Evolutionary conservation across 2,888 invertebrate species (phyloP).

Genomic region (Pyralis farinalis): DNA sequence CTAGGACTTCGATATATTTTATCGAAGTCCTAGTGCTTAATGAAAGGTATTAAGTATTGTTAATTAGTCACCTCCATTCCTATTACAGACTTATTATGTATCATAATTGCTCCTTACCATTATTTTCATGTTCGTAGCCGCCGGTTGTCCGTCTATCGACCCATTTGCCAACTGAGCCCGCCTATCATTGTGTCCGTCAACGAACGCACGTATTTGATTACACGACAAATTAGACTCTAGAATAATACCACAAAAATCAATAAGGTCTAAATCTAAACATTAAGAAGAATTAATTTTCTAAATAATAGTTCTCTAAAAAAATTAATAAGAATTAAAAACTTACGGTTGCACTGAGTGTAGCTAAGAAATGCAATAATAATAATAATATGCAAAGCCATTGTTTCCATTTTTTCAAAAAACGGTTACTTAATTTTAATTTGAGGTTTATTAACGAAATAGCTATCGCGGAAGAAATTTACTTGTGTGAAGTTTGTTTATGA

Average conservation of each 20-base stretch:
- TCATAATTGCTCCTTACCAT: conserved; percentile 35
- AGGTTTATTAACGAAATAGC: conserved; percentile 1
- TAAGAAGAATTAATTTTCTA: too few species aligned
- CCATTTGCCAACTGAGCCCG: conserved; percentile 32
- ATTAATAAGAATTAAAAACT: not conserved
- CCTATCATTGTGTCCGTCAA: conserved; percentile 37
- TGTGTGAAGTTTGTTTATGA: conserved; percentile 6
- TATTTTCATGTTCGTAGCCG: conserved; percentile 37
- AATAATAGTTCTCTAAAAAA: not conserved
- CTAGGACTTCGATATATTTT: too few species aligned
- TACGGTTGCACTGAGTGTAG: conserved; percentile 5
- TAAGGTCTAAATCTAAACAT: not conserved
- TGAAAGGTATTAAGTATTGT: too few species aligned
- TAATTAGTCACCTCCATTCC: too few species aligned
- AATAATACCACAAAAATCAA: not conserved
- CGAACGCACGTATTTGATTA: conserved; percentile 31
- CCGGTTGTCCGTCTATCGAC: conserved; percentile 31
- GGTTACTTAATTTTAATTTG: not conserved
- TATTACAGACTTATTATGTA: too few species aligned
- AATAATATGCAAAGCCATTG: conserved; percentile 13
- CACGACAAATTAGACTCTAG: conserved; percentile 26
- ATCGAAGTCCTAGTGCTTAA: too few species aligned
- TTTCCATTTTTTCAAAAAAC: conserved; percentile 7
- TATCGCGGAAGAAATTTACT: not conserved
- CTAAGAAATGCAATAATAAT: conserved; percentile 2